phyloP scores from a whole-genome alignment of 2,888 invertebrate species.

The Drosophila neonasuta region DNA sequence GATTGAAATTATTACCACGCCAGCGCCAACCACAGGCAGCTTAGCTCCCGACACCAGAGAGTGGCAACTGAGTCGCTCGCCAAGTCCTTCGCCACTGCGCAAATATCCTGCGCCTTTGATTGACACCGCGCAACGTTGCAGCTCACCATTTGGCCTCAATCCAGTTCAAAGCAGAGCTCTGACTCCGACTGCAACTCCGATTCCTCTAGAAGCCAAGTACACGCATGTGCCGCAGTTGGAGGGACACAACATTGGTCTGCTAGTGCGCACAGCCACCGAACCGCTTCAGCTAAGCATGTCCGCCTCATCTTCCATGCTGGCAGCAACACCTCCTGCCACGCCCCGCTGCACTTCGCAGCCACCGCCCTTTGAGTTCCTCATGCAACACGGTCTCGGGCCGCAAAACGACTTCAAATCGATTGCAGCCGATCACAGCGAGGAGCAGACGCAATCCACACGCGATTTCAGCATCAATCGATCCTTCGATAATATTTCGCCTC shows the following conservation, averaged over 20 bases:
- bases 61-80: conserved; percentile 58
- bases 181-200: conserved; percentile 19
- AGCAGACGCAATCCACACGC: conserved; percentile 37
- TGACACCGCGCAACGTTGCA: conserved; percentile 68
- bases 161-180: conserved; percentile 41
- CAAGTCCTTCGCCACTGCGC: conserved; percentile 55
- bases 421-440: conserved; percentile 42
- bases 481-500: conserved; percentile 81
- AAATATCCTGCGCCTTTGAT: conserved; percentile 73
- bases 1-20: conserved; percentile 60
- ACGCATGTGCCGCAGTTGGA: conserved; percentile 76
- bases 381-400: conserved; percentile 52
- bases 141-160: conserved; percentile 77
- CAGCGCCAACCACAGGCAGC: conserved; percentile 9
- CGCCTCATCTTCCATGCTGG: conserved; percentile 62
- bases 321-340: conserved; percentile 59
- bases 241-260: conserved; percentile 76
- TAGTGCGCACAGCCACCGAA: conserved; percentile 66
- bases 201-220: conserved; percentile 43
- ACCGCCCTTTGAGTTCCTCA: conserved; percentile 73
- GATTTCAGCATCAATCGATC: conserved; percentile 66
- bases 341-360: conserved; percentile 69
- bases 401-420: conserved; percentile 48
- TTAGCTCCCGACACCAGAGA: conserved; percentile 20
- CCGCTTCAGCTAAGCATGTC: conserved; percentile 58